Percentiles rank a stretch among this genome's conserved stretches.
Conservation (phyloP, 2,888 invertebrate genomes). For the Catocala sponsa region DNA sequence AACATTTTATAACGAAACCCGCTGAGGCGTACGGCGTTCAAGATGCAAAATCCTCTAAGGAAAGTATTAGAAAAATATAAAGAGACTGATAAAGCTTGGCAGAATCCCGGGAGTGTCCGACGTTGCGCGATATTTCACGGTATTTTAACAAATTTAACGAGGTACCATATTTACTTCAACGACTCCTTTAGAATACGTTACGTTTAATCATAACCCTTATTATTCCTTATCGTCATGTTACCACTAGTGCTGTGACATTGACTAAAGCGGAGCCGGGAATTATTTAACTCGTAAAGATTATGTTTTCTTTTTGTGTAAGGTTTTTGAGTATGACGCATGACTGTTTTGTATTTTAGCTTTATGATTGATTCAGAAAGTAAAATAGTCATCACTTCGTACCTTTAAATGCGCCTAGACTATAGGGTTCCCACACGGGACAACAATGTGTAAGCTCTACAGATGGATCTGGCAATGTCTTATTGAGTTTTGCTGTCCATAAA, state of each 20-base stretch:
- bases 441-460: too few relatives aligned
- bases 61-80: conserved; percentile 83
- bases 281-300: conserved; percentile 10
- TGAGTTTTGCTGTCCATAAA: too few relatives aligned
- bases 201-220: conserved; percentile 65
- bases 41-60: conserved; percentile 77
- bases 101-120: conserved; percentile 77
- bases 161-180: conserved; percentile 81
- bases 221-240: conserved; percentile 40
- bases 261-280: conserved; percentile 6
- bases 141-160: conserved; percentile 88
- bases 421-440: too few relatives aligned
- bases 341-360: background rate
- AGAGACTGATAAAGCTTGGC: conserved; percentile 58
- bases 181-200: conserved; percentile 67
- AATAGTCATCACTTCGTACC: too few relatives aligned
- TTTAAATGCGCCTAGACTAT: too few relatives aligned
- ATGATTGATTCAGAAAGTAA: too few relatives aligned
- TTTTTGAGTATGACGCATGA: background rate
- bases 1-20: conserved; percentile 70
- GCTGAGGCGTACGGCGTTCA: conserved; percentile 66
- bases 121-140: conserved; percentile 84
- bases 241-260: conserved; percentile 16
- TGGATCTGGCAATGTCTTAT: too few relatives aligned
- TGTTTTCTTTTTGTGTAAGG: background rate